Conservation (phyloP, 2,113 vertebrate species). For the Vicugna pacos region DNA sequence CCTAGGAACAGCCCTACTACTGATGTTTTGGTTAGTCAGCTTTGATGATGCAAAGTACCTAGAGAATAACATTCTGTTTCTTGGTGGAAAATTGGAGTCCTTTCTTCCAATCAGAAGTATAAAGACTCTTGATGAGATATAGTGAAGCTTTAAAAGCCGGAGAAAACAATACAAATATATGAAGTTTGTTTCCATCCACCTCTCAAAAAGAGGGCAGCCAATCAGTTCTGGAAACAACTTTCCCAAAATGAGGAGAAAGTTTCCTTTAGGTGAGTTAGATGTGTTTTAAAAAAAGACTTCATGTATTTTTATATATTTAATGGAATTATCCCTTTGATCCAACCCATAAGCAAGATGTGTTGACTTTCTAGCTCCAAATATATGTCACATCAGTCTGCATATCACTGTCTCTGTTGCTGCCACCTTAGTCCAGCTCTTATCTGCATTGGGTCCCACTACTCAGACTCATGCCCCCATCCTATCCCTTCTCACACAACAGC, state of each 20-base stretch:
- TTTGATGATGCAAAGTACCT: neutral
- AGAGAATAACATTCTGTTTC: neutral
- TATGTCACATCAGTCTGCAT: neutral
- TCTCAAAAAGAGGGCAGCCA: neutral
- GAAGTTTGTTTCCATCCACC: neutral
- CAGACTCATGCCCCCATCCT: neutral
- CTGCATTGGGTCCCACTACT: neutral
- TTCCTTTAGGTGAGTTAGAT: neutral
- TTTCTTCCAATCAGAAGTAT: neutral
- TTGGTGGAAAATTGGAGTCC: neutral
- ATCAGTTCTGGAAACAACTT: neutral
- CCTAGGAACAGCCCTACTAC: neutral
- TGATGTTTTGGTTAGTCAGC: neutral
- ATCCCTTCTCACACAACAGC: neutral
- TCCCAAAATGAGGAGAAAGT: neutral
- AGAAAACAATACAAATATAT: neutral
- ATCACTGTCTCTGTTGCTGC: neutral
- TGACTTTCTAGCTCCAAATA: neutral
- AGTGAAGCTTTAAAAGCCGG: conserved; percentile 17
- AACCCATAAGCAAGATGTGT: neutral
- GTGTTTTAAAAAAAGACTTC: neutral
- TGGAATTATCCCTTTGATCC: neutral
- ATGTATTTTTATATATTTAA: neutral
- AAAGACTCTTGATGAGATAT: neutral
- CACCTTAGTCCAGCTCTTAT: neutral